Base-by-base conservation (phyloP, 2,113 vertebrate species). In the Poeciliopsis turrubarensis region DNA sequence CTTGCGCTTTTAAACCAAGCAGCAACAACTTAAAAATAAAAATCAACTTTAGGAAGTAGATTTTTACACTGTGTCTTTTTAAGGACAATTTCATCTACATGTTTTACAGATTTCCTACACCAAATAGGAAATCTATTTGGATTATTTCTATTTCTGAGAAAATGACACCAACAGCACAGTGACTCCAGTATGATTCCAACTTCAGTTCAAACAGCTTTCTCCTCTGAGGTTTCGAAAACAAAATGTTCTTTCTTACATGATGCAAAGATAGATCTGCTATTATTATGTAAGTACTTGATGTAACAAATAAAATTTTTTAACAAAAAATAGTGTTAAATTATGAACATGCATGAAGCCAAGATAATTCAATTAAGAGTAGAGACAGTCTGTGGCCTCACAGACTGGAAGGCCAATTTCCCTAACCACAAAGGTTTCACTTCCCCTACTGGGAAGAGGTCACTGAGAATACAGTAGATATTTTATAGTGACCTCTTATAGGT, bases 91-190 rank as follows among this genome's bases (percentile, higher is more conserved):
- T 54, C 9, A 17, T 22, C 25, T 25, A 57, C 61, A 15, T 68
- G 51, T 41, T 75, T 19, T 31, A 83, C 81, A 68, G 69, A 80
- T 84, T 65, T 66, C 19, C n/a, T 68, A n/a, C n/a, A n/a, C n/a
- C n/a, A n/a, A n/a, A n/a, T n/a, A n/a, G n/a, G n/a, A n/a, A n/a
- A n/a, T n/a, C n/a, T n/a, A n/a, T n/a, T n/a, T n/a, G n/a, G n/a
- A n/a, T n/a, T n/a, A n/a, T n/a, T n/a, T n/a, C n/a, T n/a, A n/a
- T n/a, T n/a, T 0, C 15, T 61, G 60, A 68, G 41, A 75, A 77
- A 25, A n/a, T 0, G 4, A 64, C 22, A 65, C 37, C 68, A 32
- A 30, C 22, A 61, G 51, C 25, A 11, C 39, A 26, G 29, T 14
- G 60, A 62, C 65, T 57, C 34, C 75, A 54, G 51, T n/a, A n/a